These are phyloP conservation scores for Drosophila mauritiana DNA, from an alignment of 1,140 invertebrate species.

Conservation along the genomic window DNA sequence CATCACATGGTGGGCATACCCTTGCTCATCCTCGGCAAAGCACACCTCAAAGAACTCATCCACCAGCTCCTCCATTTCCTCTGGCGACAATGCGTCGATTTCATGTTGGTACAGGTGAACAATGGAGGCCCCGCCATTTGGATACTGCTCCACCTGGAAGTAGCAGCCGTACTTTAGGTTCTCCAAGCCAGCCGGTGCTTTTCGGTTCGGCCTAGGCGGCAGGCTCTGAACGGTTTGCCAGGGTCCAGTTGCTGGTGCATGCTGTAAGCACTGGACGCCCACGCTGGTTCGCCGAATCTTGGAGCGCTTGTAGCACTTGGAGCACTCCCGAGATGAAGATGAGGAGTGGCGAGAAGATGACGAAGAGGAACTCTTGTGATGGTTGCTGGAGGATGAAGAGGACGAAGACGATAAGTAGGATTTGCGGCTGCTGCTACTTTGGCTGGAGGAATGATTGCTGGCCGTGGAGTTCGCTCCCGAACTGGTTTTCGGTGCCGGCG, in stretches of 20 bases:
- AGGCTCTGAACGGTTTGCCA: slow-evolving; percentile 76
- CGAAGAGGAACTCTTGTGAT: slow-evolving; percentile 58
- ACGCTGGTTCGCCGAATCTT: slow-evolving; percentile 87
- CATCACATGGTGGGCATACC: slow-evolving; percentile 95
- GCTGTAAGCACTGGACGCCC: slow-evolving; percentile 87
- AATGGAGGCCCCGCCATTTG: slow-evolving; percentile 97
- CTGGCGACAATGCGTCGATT: slow-evolving; percentile 90
- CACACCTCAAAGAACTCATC: slow-evolving; percentile 93
- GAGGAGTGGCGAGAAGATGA: slow-evolving; percentile 67
- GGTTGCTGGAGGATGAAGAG: slow-evolving; percentile 57
- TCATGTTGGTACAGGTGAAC: slow-evolving; percentile 97
- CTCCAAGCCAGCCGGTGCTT: slow-evolving; percentile 84
- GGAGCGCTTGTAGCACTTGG: slow-evolving; percentile 87
- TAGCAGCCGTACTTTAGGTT: slow-evolving; percentile 90
- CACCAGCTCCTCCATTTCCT: slow-evolving; percentile 93
- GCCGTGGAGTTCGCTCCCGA: slow-evolving; percentile 30
- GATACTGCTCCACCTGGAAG: slow-evolving; percentile 95
- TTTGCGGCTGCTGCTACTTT: slow-evolving; percentile 44
- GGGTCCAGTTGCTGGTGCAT: slow-evolving; percentile 51
- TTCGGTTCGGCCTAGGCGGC: slow-evolving; percentile 74
- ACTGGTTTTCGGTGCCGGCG: slow-evolving; percentile 62
- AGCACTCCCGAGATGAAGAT: slow-evolving; percentile 85
- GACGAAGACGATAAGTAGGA: slow-evolving; percentile 58
- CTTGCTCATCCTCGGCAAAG: slow-evolving; percentile 92
- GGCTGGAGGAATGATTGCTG: slow-evolving; percentile 63